Conservation (phyloP, 35 echinoderm and acorn worm genomes). For the Lytechinus variegatus region DNA sequence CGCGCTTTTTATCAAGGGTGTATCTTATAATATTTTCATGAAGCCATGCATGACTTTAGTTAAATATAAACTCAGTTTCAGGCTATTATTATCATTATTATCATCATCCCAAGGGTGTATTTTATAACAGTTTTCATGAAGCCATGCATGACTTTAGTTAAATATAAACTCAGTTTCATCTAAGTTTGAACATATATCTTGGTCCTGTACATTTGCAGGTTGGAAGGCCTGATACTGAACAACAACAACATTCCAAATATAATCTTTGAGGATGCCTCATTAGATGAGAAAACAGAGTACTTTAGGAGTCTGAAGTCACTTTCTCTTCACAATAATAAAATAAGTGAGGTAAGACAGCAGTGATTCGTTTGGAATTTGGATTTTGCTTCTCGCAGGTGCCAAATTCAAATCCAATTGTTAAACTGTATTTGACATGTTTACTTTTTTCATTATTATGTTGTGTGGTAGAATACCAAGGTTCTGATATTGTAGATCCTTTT, state of each 20-base stretch:
- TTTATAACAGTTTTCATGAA: too few relatives aligned
- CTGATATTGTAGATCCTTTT: too few relatives aligned
- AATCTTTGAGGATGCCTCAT: constrained; percentile 64
- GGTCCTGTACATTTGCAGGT: constrained; percentile 28
- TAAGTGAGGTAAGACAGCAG: constrained; percentile 66
- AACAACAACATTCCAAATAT: constrained; percentile 63
- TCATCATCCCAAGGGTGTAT: too few relatives aligned
- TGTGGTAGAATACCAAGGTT: not conserved
- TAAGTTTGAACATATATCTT: too few relatives aligned
- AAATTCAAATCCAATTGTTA: not conserved
- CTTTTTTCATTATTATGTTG: not conserved
- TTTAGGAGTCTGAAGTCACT: constrained; percentile 68
- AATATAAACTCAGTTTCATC: too few relatives aligned
- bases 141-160: too few relatives aligned
- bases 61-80: too few relatives aligned
- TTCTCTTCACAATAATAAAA: constrained; percentile 71
- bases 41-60: too few relatives aligned
- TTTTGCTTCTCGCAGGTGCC: not conserved
- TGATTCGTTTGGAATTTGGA: not conserved
- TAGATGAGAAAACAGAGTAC: constrained; percentile 50
- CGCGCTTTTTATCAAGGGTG: too few relatives aligned
- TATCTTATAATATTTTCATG: too few relatives aligned
- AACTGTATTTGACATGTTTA: not conserved
- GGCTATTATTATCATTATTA: too few relatives aligned
- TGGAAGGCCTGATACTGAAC: constrained; percentile 80